phyloP scores from a whole-genome alignment of 2,888 invertebrate species.

The Metallyticus violacea region DNA sequence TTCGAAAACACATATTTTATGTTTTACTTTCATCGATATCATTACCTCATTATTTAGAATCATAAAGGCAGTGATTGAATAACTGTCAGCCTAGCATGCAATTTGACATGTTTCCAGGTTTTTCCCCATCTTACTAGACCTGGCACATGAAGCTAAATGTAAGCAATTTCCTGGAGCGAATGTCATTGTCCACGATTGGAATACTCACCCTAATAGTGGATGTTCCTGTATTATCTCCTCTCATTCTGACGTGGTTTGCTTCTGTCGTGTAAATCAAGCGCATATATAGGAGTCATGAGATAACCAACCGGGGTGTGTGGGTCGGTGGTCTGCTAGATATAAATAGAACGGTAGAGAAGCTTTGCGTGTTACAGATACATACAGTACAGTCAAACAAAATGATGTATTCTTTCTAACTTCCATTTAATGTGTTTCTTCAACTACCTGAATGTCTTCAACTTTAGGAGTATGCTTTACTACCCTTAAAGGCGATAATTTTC shows the following conservation, averaged over 20 bases:
- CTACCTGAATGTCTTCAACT: too few relatives aligned
- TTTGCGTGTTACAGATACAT: neutral
- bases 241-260: neutral
- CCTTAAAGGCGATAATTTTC: neutral
- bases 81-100: too few relatives aligned
- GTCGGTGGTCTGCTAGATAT: neutral
- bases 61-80: too few relatives aligned
- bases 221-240: neutral
- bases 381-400: too few relatives aligned
- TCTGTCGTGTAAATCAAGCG: neutral
- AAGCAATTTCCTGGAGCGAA: too few relatives aligned
- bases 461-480: neutral
- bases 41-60: too few relatives aligned
- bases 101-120: too few relatives aligned
- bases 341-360: neutral
- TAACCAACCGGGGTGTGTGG: neutral
- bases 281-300: neutral
- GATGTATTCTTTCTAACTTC: neutral
- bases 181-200: neutral
- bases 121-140: too few relatives aligned
- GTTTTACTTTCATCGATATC: too few relatives aligned
- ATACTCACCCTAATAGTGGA: neutral
- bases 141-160: too few relatives aligned
- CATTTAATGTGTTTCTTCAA: neutral
- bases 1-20: too few relatives aligned